Conservation (phyloP, 1,140 invertebrate genomes). For the Dendroctonus valens region DNA sequence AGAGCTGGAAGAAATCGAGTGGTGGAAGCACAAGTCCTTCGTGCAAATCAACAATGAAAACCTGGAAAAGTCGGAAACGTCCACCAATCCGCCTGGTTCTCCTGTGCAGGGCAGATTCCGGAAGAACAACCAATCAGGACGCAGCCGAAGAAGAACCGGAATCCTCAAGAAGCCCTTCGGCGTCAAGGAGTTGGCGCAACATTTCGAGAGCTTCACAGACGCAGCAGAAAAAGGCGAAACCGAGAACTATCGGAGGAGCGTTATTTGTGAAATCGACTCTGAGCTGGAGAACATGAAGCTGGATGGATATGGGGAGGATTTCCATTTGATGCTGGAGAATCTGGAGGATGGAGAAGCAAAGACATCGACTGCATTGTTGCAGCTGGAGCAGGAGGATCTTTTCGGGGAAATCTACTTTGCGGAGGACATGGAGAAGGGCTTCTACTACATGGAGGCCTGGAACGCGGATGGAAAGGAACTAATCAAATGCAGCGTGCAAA, state of each 20-base stretch:
- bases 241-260: conserved; percentile 23
- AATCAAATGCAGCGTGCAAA: conserved; percentile 20
- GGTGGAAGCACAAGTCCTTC: conserved; percentile 12
- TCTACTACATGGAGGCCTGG: conserved; percentile 37
- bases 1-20: not conserved
- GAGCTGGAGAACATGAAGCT: conserved; percentile 29
- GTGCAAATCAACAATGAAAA: conserved; percentile 2
- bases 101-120: not conserved
- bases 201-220: conserved; percentile 29
- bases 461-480: conserved; percentile 38
- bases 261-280: conserved; percentile 30
- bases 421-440: conserved; percentile 31
- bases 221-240: conserved; percentile 30
- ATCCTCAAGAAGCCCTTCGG: conserved; percentile 2
- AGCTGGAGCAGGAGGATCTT: conserved; percentile 21
- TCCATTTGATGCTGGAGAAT: conserved; percentile 21
- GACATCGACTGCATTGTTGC: not conserved
- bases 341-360: conserved; percentile 6
- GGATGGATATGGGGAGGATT: conserved; percentile 32
- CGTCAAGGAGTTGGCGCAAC: conserved; percentile 14
- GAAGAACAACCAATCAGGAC: not conserved
- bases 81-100: no score
- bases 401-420: conserved; percentile 33
- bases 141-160: conserved; percentile 1
- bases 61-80: not conserved